Percentiles rank a stretch among this genome's conserved stretches.
phyloP scores from a whole-genome alignment of 2,113 vertebrate genomes.

The Dromiciops gliroides region DNA sequence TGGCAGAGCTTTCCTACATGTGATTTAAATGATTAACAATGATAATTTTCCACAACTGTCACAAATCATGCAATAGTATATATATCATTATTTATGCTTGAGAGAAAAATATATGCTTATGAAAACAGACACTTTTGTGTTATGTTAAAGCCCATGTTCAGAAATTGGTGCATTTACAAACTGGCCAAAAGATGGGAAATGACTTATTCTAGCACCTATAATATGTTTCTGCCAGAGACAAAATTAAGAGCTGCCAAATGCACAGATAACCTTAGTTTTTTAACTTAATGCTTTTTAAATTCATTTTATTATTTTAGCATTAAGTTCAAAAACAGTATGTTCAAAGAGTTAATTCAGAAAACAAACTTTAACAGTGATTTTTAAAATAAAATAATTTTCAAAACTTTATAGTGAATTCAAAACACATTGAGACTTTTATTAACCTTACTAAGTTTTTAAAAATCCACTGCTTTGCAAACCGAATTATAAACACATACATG shows the following conservation, averaged over 20 bases:
- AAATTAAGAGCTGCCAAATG: background rate
- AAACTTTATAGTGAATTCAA: slow-evolving; percentile 5
- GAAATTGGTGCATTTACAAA: slow-evolving; percentile 33
- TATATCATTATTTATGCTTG: background rate
- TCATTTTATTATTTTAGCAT: too few relatives aligned
- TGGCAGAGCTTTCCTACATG: too few relatives aligned
- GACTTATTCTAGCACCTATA: too few relatives aligned
- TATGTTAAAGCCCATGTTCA: slow-evolving; percentile 17
- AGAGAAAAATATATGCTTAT: too few relatives aligned
- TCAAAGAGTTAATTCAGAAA: slow-evolving; percentile 18
- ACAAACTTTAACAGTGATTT: background rate
- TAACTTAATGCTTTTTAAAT: too few relatives aligned
- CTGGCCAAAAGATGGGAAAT: too few relatives aligned
- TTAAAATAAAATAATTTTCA: slow-evolving; percentile 44
- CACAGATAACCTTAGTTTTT: background rate
- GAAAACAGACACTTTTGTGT: background rate
- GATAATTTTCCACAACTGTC: background rate
- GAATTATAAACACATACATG: background rate
- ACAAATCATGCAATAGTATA: background rate
- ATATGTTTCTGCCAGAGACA: background rate
- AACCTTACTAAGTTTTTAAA: background rate
- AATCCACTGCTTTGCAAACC: background rate
- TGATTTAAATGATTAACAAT: slow-evolving; percentile 4
- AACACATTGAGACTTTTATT: background rate
- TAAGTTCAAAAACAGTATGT: background rate